phyloP scores from a whole-genome alignment of 1,140 invertebrate species.

The Halictus rubicundus region DNA sequence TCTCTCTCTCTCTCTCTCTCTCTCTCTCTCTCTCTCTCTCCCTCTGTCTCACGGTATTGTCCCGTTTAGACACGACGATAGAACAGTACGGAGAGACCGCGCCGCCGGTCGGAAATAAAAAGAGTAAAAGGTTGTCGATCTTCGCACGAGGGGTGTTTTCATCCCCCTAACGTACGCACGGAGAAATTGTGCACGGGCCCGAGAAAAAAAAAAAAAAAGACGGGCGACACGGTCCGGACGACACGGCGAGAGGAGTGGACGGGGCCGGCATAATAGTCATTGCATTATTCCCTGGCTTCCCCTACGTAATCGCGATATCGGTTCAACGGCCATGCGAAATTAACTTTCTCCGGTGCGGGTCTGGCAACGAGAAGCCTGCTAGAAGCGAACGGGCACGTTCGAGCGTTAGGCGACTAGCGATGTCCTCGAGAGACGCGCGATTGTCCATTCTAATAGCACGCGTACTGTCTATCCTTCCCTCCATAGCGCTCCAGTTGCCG shows the following conservation, averaged over 20 bases:
- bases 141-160: not conserved
- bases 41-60: too few species aligned
- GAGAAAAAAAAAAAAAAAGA: too few species aligned
- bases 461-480: too few species aligned
- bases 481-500: too few species aligned
- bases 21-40: constrained; percentile 3
- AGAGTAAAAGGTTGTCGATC: not conserved
- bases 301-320: constrained; percentile 72
- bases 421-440: constrained; percentile 7
- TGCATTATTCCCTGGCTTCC: constrained; percentile 51
- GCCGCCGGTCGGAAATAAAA: not conserved
- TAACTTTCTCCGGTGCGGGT: constrained; percentile 73
- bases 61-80: too few species aligned
- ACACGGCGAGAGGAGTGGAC: constrained; percentile 27
- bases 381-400: constrained; percentile 31
- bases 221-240: constrained; percentile 7
- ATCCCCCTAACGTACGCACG: not conserved
- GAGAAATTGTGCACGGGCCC: constrained; percentile 4
- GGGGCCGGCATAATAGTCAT: constrained; percentile 45
- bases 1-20: constrained; percentile 1
- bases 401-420: not conserved
- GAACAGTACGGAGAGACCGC: not conserved
- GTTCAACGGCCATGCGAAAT: constrained; percentile 78
- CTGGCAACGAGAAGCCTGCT: constrained; percentile 43
- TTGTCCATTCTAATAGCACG: too few species aligned